phyloP scores from a whole-genome alignment of 1,140 invertebrate genomes.

The Papilio glaucus region DNA sequence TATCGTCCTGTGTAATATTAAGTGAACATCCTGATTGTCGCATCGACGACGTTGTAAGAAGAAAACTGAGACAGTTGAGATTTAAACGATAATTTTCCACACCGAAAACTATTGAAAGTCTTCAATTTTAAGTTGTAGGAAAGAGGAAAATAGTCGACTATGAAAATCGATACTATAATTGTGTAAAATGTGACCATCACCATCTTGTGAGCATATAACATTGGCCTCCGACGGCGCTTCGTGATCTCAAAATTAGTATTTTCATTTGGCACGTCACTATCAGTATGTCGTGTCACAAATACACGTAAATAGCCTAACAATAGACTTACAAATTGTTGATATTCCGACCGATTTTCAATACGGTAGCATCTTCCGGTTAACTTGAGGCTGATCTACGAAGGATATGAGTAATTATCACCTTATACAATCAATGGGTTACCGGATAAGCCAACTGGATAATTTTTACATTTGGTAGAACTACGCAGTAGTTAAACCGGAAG shows the following conservation, averaged over 20 bases:
- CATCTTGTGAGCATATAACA: constrained; percentile 51
- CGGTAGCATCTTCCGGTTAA: neutral
- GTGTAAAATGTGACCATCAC: constrained; percentile 19
- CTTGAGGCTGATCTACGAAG: neutral
- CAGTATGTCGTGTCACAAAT: constrained; percentile 31
- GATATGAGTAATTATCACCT: neutral
- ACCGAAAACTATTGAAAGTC: constrained; percentile 28
- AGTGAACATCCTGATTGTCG: too few species aligned
- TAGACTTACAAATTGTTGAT: neutral
- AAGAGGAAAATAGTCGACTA: constrained; percentile 40
- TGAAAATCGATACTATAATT: constrained; percentile 37
- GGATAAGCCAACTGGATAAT: neutral
- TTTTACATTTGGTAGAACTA: too few species aligned
- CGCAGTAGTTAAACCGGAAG: too few species aligned
- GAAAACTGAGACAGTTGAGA: neutral
- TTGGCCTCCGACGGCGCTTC: constrained; percentile 52
- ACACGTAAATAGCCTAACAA: constrained; percentile 32
- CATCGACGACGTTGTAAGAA: neutral
- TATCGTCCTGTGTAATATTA: too few species aligned
- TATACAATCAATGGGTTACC: neutral
- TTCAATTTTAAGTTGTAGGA: constrained; percentile 38
- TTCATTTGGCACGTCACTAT: constrained; percentile 61
- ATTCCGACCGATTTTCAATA: neutral
- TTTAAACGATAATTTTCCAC: neutral
- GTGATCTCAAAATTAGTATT: constrained; percentile 66